A percentile compares a stretch with the other conserved stretches of the same genome.
phyloP scores from a whole-genome alignment of 2,113 vertebrate species.

The Pseudonaja textilis region DNA sequence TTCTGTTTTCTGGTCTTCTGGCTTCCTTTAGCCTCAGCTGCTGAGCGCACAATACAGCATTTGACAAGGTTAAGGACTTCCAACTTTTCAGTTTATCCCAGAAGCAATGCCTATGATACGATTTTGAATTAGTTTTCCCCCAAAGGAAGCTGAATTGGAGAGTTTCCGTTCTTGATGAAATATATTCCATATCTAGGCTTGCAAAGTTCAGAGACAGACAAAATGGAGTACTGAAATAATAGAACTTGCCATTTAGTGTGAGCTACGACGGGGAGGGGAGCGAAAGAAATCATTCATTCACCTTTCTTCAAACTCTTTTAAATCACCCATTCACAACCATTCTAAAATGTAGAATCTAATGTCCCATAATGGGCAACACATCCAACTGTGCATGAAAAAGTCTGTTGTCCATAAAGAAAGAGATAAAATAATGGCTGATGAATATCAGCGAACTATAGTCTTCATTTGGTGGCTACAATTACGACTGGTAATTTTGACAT shows the following conservation, averaged over 20 bases:
- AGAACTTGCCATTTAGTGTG: not conserved
- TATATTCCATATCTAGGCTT: not conserved
- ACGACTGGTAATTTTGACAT: not conserved
- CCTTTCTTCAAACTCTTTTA: not conserved
- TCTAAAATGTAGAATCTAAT: not conserved
- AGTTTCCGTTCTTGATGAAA: not conserved
- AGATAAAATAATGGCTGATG: not conserved
- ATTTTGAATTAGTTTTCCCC: not conserved
- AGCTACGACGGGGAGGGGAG: not conserved
- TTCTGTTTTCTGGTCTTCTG: constrained; percentile 9
- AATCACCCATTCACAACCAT: not conserved
- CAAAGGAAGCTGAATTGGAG: not conserved
- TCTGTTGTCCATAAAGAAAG: not conserved
- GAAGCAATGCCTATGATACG: not conserved
- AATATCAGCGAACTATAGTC: not conserved
- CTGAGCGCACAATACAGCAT: constrained; percentile 12
- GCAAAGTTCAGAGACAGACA: not conserved
- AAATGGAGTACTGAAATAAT: not conserved
- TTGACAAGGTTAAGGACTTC: not conserved
- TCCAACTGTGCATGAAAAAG: not conserved
- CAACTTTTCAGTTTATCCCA: not conserved
- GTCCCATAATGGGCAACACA: not conserved
- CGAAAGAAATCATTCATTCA: not conserved
- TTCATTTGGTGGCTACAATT: not conserved
- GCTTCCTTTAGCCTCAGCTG: not conserved